phyloP scores from a whole-genome alignment of 2,888 invertebrate genomes.

The Cordilura impudica region DNA sequence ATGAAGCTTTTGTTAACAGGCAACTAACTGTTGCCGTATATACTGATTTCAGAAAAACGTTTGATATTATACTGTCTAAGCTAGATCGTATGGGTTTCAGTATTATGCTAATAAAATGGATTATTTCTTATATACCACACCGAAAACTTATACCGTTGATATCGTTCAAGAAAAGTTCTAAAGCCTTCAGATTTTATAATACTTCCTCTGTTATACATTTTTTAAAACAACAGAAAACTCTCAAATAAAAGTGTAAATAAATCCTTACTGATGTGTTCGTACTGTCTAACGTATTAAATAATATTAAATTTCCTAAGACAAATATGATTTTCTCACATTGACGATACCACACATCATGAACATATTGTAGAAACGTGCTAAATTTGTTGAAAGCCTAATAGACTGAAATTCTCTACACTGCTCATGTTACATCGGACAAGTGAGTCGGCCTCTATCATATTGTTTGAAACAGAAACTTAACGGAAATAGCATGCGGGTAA shows the following conservation, averaged over 20 bases:
- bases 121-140: too few species aligned
- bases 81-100: too few species aligned
- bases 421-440: slow-evolving; percentile 20
- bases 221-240: too few species aligned
- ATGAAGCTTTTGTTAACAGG: too few species aligned
- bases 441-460: neutral
- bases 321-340: slow-evolving; percentile 41
- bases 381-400: slow-evolving; percentile 53
- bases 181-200: too few species aligned
- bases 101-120: too few species aligned
- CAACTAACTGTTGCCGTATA: too few species aligned
- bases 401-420: slow-evolving; percentile 18
- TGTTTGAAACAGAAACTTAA: slow-evolving; percentile 7
- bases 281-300: slow-evolving; percentile 50
- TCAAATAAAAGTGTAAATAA: neutral
- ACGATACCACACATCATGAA: slow-evolving; percentile 5
- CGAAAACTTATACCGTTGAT: too few species aligned
- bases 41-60: too few species aligned
- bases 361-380: slow-evolving; percentile 45
- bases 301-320: slow-evolving; percentile 52
- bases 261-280: slow-evolving; percentile 21
- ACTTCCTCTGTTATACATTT: too few species aligned
- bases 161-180: too few species aligned
- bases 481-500: slow-evolving; percentile 49
- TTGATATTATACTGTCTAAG: too few species aligned